A percentile compares a stretch with the other conserved stretches of the same genome.
These are phyloP conservation scores for Orchestia grillus DNA, from an alignment of 1,140 invertebrate genomes.

Conservation along the genomic window DNA sequence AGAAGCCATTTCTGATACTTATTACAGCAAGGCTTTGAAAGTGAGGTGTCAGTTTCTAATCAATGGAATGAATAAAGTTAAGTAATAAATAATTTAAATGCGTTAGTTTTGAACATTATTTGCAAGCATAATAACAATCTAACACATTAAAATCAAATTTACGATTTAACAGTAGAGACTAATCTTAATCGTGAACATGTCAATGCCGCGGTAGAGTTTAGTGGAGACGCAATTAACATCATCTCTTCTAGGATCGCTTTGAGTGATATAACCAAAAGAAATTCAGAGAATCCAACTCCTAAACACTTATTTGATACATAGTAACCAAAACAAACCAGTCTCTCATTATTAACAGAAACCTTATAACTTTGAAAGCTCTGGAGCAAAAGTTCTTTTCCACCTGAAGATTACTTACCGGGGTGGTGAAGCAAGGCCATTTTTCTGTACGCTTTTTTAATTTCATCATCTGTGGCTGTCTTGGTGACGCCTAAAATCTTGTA, in stretches of 20 bases:
- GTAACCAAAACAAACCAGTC: neutral
- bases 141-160: neutral
- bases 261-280: too few relatives aligned
- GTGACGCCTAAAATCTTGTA: conserved; percentile 94
- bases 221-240: too few relatives aligned
- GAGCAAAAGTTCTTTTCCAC: too few relatives aligned
- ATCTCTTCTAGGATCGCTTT: too few relatives aligned
- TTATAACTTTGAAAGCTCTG: neutral
- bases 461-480: conserved; percentile 88
- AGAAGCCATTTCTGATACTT: neutral
- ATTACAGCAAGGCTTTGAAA: neutral
- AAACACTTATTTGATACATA: neutral
- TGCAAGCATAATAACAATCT: neutral
- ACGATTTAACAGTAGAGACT: too few relatives aligned
- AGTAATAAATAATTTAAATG: neutral
- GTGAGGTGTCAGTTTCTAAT: neutral
- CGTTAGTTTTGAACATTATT: neutral
- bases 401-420: conserved; percentile 75
- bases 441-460: conserved; percentile 96
- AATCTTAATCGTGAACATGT: too few relatives aligned
- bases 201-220: too few relatives aligned
- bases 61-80: neutral
- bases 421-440: conserved; percentile 90
- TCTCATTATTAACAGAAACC: neutral
- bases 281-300: too few relatives aligned